Evolutionary conservation across 2,888 invertebrate genomes (phyloP).

Genomic region (Resseliella maxima): DNA sequence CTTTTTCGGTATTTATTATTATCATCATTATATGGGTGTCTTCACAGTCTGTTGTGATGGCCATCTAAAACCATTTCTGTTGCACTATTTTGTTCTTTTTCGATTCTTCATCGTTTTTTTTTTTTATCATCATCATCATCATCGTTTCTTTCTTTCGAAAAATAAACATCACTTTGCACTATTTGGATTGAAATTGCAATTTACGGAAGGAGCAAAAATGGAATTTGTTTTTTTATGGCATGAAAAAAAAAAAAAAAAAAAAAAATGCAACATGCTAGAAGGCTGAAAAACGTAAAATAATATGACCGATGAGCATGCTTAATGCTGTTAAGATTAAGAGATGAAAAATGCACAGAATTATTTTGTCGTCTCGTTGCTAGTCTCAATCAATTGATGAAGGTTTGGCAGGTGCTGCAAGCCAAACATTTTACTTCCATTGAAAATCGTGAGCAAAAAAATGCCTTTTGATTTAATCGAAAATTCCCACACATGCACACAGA

Average conservation of each 20-base stretch:
- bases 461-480: no score
- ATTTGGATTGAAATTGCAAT: no score
- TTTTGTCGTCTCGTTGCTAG: not conserved
- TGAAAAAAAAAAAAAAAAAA: not conserved
- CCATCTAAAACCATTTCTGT: not conserved
- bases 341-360: not conserved
- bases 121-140: no score
- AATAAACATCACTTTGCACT: not conserved
- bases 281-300: not conserved
- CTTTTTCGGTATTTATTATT: not conserved
- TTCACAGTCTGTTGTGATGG: not conserved
- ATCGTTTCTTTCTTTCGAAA: no score
- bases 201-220: not conserved
- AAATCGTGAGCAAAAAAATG: not conserved
- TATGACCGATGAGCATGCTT: not conserved
- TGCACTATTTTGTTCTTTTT: not conserved
- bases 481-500: no score
- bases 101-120: no score
- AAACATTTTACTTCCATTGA: no score
- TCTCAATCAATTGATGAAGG: no score
- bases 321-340: not conserved
- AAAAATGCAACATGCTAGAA: not conserved
- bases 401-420: no score
- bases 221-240: not conserved
- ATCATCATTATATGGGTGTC: slow-evolving; percentile 28